A percentile compares a stretch with the other conserved stretches of the same genome.
phyloP scores from a whole-genome alignment of 1,140 invertebrate genomes.

The Diploscapter pachys region DNA sequence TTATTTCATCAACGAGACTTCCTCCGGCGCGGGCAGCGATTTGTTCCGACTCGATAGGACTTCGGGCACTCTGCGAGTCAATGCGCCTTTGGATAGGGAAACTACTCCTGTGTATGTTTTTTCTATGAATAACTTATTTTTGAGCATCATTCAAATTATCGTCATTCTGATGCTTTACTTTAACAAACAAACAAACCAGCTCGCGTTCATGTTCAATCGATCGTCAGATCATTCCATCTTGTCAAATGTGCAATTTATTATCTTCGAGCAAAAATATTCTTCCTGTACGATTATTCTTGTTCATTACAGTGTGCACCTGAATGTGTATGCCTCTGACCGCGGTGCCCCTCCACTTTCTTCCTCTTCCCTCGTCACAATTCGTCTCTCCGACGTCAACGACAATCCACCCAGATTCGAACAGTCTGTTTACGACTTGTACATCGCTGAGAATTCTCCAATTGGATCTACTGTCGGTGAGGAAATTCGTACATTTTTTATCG shows the following conservation, averaged over 20 bases:
- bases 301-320: conserved; percentile 45
- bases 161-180: no score
- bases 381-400: conserved; percentile 87
- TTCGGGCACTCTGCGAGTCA: conserved; percentile 85
- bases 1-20: conserved; percentile 65
- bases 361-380: conserved; percentile 71
- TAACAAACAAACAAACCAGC: no score
- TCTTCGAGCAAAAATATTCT: no score
- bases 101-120: conserved; percentile 48
- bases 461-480: conserved; percentile 74
- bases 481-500: no score
- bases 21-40: conserved; percentile 44
- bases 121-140: no score
- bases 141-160: no score
- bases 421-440: conserved; percentile 61
- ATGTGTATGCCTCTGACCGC: conserved; percentile 51
- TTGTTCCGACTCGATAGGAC: conserved; percentile 82
- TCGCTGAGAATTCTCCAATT: conserved; percentile 77
- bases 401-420: conserved; percentile 84
- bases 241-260: no score
- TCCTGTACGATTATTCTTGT: no score
- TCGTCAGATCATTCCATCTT: no score
- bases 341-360: conserved; percentile 45
- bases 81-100: conserved; percentile 85
- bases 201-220: no score